Conservation (phyloP, 2,888 invertebrate genomes). For the Cerceris rybyensis region DNA sequence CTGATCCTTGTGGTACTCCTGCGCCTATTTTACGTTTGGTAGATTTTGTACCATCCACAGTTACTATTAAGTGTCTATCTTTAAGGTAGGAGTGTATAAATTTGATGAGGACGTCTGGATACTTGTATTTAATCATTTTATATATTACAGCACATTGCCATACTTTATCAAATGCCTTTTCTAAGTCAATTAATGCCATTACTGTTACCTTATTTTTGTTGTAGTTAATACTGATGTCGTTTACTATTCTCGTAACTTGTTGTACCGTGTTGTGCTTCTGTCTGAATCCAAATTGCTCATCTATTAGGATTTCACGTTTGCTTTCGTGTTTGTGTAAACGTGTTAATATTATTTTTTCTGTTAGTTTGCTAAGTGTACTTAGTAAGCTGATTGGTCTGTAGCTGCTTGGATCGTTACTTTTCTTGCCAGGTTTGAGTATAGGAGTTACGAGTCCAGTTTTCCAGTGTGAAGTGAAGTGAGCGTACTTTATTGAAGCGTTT, state of each 20-base stretch:
- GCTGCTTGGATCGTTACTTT: conserved; percentile 20
- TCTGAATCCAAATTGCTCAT: conserved; percentile 70
- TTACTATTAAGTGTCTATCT: neutral
- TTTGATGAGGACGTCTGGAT: neutral
- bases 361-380: conserved; percentile 40
- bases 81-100: neutral
- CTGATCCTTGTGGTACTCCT: no score
- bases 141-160: neutral
- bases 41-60: neutral
- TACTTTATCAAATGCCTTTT: conserved; percentile 42
- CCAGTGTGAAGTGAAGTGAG: conserved; percentile 31
- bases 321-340: conserved; percentile 44
- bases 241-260: conserved; percentile 68
- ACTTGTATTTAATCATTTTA: neutral
- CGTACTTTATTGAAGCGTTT: neutral
- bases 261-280: conserved; percentile 50
- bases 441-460: conserved; percentile 37
- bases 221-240: conserved; percentile 62
- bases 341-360: conserved; percentile 43
- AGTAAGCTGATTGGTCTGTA: conserved; percentile 56
- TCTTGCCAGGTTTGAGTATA: conserved; percentile 46
- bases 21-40: neutral
- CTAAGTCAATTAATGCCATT: conserved; percentile 1
- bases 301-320: conserved; percentile 44
- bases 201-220: conserved; percentile 45